Conservation (phyloP, 2,797 vertebrate genomes). For the Pipistrellus pygmaeus region DNA sequence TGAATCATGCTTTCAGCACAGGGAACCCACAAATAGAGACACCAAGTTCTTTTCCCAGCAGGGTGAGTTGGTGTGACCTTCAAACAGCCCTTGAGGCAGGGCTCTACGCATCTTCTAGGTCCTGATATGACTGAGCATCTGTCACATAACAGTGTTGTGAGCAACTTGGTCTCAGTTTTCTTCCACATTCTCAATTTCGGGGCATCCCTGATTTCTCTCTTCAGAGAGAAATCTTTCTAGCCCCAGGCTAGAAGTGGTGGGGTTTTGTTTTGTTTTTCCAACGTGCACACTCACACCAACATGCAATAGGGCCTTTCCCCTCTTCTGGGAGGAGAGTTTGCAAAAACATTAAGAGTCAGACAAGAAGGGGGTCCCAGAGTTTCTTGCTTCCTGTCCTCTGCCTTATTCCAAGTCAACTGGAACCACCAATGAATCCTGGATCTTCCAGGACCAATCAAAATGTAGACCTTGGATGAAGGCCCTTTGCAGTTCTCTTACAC, state of each 20-base stretch:
- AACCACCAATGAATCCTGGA: neutral
- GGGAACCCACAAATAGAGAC: neutral
- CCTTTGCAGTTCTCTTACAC: neutral
- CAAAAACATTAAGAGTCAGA: neutral
- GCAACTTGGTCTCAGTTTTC: neutral
- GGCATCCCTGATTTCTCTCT: slow-evolving; percentile 69
- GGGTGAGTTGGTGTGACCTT: slow-evolving; percentile 47
- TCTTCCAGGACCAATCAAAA: neutral
- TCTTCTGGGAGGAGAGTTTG: neutral
- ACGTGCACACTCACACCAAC: neutral
- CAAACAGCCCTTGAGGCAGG: slow-evolving; percentile 61
- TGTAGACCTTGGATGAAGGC: neutral
- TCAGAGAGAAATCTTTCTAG: neutral
- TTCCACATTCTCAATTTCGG: slow-evolving; percentile 55
- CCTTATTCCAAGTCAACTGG: neutral
- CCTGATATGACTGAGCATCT: slow-evolving; percentile 78
- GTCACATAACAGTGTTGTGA: neutral
- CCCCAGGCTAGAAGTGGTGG: neutral
- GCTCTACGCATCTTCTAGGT: slow-evolving; percentile 41
- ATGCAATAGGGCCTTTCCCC: neutral
- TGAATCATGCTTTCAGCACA: neutral
- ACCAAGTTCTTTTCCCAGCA: slow-evolving; percentile 75
- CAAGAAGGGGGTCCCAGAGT: neutral
- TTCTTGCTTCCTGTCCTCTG: neutral
- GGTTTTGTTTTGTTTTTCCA: neutral